Base-by-base conservation (phyloP, 2,888 invertebrate genomes). In the Caenorhabditis sp. region DNA sequence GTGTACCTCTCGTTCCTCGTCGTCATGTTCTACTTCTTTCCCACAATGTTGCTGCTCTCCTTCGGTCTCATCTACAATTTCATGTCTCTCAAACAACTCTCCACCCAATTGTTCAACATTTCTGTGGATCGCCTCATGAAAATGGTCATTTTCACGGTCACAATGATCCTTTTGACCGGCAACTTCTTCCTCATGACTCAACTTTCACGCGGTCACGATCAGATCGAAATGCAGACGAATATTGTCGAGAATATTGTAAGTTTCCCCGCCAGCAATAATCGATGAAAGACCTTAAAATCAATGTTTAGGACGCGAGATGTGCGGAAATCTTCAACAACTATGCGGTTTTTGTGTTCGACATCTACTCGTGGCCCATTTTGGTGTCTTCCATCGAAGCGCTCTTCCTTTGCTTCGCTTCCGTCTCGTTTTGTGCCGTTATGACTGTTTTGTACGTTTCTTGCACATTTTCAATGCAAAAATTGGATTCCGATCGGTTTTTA, bases 51-150 rank as follows among this genome's bases (percentile, higher is more conserved):
- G 2, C 46, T 73, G 6, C 30, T 73, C 17, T 65, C 65, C 9
- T 73, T 73, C 15, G 73, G 73, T 5, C 37, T 73, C 5, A 65
- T 73, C 20, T 73, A 73, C 53, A 73, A 73, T 17, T 73, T 56
- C 22, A 59, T 73, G 48, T 73, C 73, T 1, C 22, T 73, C 11
- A 65, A 59, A 53, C 63, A 59, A 46, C 32, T 73, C 13, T 15
- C 52, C 2, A 43, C 73, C 1, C 52, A 39, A 13, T 39, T 56
- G 17, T 73, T 73, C 27, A 39, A 73, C 17, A 58, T 59, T 11
- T 58, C 73, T 0, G 32, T 73, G 5, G 73, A 73, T 27, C 30
- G 53, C 37, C 32, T 73, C 20, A n/a, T 73, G n/a, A 73, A 73
- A 37, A 11, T 20, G 1, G 5, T 39, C 5, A 73, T 73, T 15